Conservation (phyloP, 2,113 vertebrate genomes). For the Carassius gibelio region DNA sequence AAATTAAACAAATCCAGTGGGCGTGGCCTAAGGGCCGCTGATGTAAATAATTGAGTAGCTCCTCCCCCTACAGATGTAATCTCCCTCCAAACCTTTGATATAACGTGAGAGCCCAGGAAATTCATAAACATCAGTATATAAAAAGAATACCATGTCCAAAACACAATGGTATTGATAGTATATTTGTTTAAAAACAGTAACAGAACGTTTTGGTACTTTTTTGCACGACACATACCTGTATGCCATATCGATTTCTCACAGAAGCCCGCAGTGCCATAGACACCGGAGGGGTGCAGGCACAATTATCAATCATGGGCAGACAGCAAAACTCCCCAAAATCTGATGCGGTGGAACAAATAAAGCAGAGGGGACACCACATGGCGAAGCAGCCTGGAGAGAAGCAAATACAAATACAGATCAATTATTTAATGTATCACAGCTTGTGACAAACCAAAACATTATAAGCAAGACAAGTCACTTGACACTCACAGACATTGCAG, state of each 20-base stretch:
- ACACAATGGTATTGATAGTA: not conserved
- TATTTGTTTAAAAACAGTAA: too few relatives aligned
- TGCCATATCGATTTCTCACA: constrained; percentile 40
- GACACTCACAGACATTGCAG: constrained; percentile 37
- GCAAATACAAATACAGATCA: not conserved
- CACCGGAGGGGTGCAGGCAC: not conserved
- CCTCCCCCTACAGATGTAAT: too few relatives aligned
- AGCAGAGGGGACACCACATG: constrained; percentile 57
- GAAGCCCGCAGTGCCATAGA: constrained; percentile 39
- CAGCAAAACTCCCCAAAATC: constrained; percentile 62
- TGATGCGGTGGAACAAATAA: constrained; percentile 56
- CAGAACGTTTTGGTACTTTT: not conserved
- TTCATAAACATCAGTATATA: not conserved
- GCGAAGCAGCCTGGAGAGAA: constrained; percentile 54
- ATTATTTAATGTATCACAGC: not conserved
- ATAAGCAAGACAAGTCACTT: not conserved
- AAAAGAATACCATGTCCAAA: not conserved
- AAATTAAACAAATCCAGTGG: too few relatives aligned
- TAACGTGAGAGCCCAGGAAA: too few relatives aligned
- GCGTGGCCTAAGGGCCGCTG: too few relatives aligned
- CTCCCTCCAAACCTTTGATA: too few relatives aligned
- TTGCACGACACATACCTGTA: constrained; percentile 22
- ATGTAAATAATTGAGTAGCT: too few relatives aligned
- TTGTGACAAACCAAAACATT: not conserved
- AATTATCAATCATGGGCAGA: constrained; percentile 63